These are phyloP conservation scores for Myripristis jacobus DNA, from an alignment of 2,797 vertebrate genomes.

Conservation along the genomic window DNA sequence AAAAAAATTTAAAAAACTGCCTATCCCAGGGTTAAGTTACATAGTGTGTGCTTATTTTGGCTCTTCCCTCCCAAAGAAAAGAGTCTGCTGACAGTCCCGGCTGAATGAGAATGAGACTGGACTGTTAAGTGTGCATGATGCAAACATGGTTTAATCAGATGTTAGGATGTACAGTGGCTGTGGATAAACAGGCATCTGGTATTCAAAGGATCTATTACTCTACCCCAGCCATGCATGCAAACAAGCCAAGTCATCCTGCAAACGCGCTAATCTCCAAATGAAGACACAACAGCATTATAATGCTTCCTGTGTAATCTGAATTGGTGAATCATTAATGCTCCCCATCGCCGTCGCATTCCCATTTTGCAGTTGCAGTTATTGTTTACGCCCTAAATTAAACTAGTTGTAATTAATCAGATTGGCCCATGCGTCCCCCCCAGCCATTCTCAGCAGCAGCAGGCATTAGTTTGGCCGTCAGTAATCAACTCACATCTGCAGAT, in stretches of 20 bases:
- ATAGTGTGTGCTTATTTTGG: too few relatives aligned
- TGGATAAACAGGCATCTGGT: slow-evolving; percentile 5
- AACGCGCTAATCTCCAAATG: slow-evolving; percentile 46
- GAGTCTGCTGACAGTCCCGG: background rate
- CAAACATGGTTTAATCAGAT: background rate
- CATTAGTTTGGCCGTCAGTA: slow-evolving; percentile 58
- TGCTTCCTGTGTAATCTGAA: slow-evolving; percentile 53
- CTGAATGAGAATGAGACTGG: slow-evolving; percentile 2
- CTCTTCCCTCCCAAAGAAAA: background rate
- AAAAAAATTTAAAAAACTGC: too few relatives aligned
- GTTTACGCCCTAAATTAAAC: slow-evolving; percentile 61
- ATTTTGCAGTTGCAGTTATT: slow-evolving; percentile 53
- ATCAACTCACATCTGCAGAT: slow-evolving; percentile 57
- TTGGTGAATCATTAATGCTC: slow-evolving; percentile 54
- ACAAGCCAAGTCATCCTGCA: slow-evolving; percentile 40
- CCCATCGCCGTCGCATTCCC: slow-evolving; percentile 46
- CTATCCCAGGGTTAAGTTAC: too few relatives aligned
- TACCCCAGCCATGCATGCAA: slow-evolving; percentile 25
- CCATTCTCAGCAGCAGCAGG: slow-evolving; percentile 35
- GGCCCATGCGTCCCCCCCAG: slow-evolving; percentile 29
- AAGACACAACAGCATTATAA: slow-evolving; percentile 28
- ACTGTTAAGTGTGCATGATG: background rate
- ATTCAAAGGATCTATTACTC: slow-evolving; percentile 13
- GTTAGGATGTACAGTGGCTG: slow-evolving; percentile 3
- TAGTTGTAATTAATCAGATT: slow-evolving; percentile 52